A percentile compares a stretch with the other conserved stretches of the same genome.
Evolutionary conservation across 1,140 invertebrate species (phyloP).

Genomic region (Sinonovacula constricta): DNA sequence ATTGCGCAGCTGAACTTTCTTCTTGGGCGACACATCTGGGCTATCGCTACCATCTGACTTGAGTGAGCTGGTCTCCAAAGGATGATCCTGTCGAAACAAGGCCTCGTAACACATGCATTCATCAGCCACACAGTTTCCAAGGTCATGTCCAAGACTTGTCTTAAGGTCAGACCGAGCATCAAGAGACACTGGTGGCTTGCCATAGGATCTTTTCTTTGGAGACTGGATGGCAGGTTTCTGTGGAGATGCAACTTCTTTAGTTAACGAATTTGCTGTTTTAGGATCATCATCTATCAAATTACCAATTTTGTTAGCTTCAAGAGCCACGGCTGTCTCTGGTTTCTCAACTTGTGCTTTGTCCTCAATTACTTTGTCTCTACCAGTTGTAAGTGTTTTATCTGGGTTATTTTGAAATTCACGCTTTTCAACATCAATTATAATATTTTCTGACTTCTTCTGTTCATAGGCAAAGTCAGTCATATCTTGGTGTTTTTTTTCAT

Average conservation of each 20-base stretch:
- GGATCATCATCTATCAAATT: too few relatives aligned
- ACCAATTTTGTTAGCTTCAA: neutral
- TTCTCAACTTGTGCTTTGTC: too few relatives aligned
- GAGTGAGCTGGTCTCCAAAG: conserved; percentile 63
- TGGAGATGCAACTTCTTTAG: too few relatives aligned
- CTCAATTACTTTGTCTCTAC: too few relatives aligned
- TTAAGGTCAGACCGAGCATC: neutral
- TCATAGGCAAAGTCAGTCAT: too few relatives aligned
- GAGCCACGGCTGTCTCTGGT: neutral
- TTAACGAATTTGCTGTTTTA: too few relatives aligned
- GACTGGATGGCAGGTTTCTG: neutral
- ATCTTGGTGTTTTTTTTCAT: too few relatives aligned
- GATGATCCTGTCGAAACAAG: conserved; percentile 59
- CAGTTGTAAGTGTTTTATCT: too few relatives aligned
- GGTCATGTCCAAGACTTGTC: conserved; percentile 33
- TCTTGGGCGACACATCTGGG: conserved; percentile 11
- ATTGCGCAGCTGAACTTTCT: neutral
- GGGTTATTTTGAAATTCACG: too few relatives aligned
- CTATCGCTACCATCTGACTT: conserved; percentile 60
- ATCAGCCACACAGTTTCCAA: conserved; percentile 36
- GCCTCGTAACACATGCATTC: conserved; percentile 58
- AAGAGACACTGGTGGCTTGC: neutral
- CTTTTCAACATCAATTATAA: neutral
- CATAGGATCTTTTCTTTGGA: neutral
- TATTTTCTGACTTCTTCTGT: neutral